Evolutionary conservation across 1,140 invertebrate genomes (phyloP).

Genomic region (Heliconius himera): DNA sequence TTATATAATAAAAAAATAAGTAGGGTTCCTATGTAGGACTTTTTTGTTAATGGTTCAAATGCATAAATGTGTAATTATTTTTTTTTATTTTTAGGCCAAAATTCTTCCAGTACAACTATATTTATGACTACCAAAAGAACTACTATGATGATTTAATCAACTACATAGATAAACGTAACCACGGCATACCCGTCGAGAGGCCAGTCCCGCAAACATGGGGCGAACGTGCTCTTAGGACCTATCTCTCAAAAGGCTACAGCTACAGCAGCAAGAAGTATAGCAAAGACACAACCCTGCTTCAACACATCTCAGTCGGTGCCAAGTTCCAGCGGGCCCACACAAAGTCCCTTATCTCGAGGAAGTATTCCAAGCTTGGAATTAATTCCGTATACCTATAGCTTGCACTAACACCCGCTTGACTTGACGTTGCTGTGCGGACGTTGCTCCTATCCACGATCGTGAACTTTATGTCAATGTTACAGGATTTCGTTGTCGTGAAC

Average conservation of each 20-base stretch:
- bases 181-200: constrained; percentile 85
- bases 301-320: constrained; percentile 81
- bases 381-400: constrained; percentile 75
- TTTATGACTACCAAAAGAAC: constrained; percentile 91
- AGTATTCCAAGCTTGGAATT: constrained; percentile 82
- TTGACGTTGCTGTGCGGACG: constrained; percentile 71
- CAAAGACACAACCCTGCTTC: constrained; percentile 78
- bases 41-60: background rate
- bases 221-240: constrained; percentile 88
- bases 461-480: constrained; percentile 75
- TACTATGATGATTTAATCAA: constrained; percentile 93
- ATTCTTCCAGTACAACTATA: constrained; percentile 90
- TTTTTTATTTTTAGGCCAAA: constrained; percentile 83
- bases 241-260: constrained; percentile 77
- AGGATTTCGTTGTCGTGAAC: constrained; percentile 76
- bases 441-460: constrained; percentile 53
- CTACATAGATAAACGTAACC: constrained; percentile 88
- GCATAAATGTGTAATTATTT: constrained; percentile 21
- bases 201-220: constrained; percentile 91
- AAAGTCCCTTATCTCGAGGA: constrained; percentile 84
- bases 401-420: constrained; percentile 74
- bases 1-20: too few relatives aligned
- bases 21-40: too few relatives aligned
- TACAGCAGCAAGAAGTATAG: constrained; percentile 48
- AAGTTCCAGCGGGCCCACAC: constrained; percentile 84